Percentiles rank a stretch among this genome's conserved stretches.
Evolutionary conservation across 2,113 vertebrate species (phyloP).

Genomic region (Pseudorectes ferrugineus): DNA sequence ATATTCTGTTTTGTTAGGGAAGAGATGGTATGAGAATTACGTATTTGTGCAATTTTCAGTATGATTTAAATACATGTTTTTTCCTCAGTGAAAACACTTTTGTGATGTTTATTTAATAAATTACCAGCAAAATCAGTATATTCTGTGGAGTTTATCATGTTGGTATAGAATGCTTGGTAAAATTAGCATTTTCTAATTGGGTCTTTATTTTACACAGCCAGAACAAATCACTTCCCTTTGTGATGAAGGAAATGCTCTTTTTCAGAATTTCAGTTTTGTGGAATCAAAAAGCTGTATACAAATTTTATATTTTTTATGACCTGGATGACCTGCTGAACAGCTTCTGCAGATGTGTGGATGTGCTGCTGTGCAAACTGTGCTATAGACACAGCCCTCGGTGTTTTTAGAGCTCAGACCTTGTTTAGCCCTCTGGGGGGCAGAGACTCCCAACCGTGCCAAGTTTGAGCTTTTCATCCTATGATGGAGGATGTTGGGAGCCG

Average conservation of each 20-base stretch:
- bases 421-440: background rate
- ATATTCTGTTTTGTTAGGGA: background rate
- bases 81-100: background rate
- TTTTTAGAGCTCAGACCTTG: background rate
- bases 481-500: background rate
- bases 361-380: background rate
- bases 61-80: background rate
- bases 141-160: background rate
- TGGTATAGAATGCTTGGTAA: background rate
- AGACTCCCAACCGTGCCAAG: background rate
- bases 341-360: accelerated
- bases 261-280: background rate
- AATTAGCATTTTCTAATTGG: background rate
- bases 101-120: background rate
- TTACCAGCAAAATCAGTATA: background rate
- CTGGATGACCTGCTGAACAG: background rate
- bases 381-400: accelerated
- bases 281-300: background rate
- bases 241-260: background rate
- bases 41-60: background rate
- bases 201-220: background rate
- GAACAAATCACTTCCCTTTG: background rate
- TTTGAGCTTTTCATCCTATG: background rate
- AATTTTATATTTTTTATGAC: background rate
- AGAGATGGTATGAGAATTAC: background rate